phyloP scores from a whole-genome alignment of 1,140 invertebrate species.

The Nephila pilipes region DNA sequence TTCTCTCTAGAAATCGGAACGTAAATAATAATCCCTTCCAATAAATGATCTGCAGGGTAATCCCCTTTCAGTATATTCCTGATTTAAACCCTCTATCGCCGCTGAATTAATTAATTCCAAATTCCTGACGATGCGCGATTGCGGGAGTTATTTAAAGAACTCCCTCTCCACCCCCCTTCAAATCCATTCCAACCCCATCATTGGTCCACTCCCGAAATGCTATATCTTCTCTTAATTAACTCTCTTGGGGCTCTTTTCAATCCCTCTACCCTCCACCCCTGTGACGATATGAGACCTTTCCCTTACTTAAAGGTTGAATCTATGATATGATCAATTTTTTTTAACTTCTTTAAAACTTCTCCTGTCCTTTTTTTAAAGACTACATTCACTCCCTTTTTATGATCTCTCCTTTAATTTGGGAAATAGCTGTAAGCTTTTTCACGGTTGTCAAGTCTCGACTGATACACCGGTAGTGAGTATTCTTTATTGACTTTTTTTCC shows the following conservation, averaged over 20 bases:
- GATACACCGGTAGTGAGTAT: background rate
- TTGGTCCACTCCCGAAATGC: constrained; percentile 53
- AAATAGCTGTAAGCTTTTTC: background rate
- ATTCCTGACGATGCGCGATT: constrained; percentile 73
- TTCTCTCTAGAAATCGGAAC: constrained; percentile 11
- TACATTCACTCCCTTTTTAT: background rate
- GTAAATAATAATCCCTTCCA: constrained; percentile 66
- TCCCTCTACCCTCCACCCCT: background rate
- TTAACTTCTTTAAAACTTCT: background rate
- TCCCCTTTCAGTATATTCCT: constrained; percentile 56
- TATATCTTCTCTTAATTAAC: constrained; percentile 75
- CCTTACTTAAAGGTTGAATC: background rate
- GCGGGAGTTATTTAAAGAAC: constrained; percentile 67
- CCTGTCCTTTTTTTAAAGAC: background rate
- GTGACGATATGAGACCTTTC: background rate
- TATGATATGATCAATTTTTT: constrained; percentile 12
- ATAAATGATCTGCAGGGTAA: constrained; percentile 70
- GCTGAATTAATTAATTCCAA: constrained; percentile 72
- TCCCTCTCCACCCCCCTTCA: background rate
- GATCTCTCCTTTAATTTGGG: constrained; percentile 45
- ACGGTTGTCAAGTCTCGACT: constrained; percentile 29
- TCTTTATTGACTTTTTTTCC: background rate
- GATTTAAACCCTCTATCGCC: constrained; percentile 69
- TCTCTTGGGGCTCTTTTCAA: constrained; percentile 57
- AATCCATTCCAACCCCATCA: constrained; percentile 42